Percentiles rank a stretch among this genome's conserved stretches.
Evolutionary conservation across 2,797 vertebrate species (phyloP).

Genomic region (Pangasius djambal): DNA sequence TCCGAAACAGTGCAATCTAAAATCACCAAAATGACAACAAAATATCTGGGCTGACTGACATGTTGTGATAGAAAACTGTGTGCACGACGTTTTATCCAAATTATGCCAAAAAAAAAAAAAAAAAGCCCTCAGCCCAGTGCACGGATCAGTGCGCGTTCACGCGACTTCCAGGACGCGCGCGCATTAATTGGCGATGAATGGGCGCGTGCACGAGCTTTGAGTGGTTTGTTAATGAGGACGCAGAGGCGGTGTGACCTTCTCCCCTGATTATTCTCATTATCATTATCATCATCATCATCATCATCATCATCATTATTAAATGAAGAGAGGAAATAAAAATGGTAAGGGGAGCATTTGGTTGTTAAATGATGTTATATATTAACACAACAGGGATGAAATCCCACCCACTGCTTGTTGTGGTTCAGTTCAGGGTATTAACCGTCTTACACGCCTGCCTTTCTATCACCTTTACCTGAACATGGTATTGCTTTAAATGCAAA

Average conservation of each 20-base stretch:
- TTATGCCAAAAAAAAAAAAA: too few species aligned
- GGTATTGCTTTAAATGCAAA: background rate
- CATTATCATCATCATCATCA: background rate
- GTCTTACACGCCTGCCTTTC: background rate
- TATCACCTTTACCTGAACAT: background rate
- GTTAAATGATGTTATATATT: background rate
- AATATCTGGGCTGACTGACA: background rate
- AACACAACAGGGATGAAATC: background rate
- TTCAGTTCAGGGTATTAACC: too few species aligned
- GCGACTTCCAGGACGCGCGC: background rate
- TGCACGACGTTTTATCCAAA: background rate
- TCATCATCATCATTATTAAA: background rate
- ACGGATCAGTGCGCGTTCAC: background rate
- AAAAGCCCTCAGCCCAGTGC: background rate
- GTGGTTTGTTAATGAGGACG: background rate
- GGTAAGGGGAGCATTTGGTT: background rate
- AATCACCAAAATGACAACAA: background rate
- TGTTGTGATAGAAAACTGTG: background rate
- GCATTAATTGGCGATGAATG: background rate
- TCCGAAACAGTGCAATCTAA: background rate
- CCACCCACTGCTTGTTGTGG: background rate
- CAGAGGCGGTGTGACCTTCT: background rate
- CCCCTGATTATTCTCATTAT: background rate
- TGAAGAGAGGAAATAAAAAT: background rate
- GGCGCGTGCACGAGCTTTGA: background rate